A percentile compares a stretch with the other conserved stretches of the same genome.
Evolutionary conservation across 1,140 invertebrate species (phyloP).

Genomic region (Drosophila paulistorum): DNA sequence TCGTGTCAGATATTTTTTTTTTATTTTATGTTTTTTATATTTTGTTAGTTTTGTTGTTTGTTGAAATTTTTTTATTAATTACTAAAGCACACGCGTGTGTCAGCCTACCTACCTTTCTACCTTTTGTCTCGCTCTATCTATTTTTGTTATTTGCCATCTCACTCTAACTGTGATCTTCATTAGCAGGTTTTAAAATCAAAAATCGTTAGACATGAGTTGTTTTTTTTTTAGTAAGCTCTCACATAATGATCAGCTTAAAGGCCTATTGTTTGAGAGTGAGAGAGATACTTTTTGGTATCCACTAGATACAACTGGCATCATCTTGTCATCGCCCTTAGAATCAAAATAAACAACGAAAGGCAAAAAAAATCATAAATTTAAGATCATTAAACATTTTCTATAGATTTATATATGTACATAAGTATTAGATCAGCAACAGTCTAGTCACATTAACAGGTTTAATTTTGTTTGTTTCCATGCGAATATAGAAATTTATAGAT

Average conservation of each 20-base stretch:
- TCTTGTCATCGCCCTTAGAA: constrained; percentile 4
- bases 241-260: constrained; percentile 6
- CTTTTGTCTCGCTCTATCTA: background rate
- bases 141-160: background rate
- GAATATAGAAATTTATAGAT: background rate
- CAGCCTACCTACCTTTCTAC: constrained; percentile 19
- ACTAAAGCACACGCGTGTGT: constrained; percentile 46
- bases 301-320: background rate
- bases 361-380: background rate
- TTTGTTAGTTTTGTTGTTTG: constrained; percentile 14
- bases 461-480: constrained; percentile 2
- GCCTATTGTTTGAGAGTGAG: background rate
- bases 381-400: constrained; percentile 10
- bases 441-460: constrained; percentile 1
- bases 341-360: background rate
- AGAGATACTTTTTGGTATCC: background rate
- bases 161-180: constrained; percentile 37
- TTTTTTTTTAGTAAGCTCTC: constrained; percentile 1
- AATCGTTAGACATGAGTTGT: constrained; percentile 12
- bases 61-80: constrained; percentile 57
- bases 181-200: constrained; percentile 39
- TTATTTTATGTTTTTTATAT: background rate
- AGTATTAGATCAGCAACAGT: background rate
- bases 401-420: background rate
- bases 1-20: constrained; percentile 40